A percentile compares a stretch with the other conserved stretches of the same genome.
These are phyloP conservation scores for Phenganax stokvisi DNA, from an alignment of 92 coral and sea anemone species.

Conservation along the genomic window DNA sequence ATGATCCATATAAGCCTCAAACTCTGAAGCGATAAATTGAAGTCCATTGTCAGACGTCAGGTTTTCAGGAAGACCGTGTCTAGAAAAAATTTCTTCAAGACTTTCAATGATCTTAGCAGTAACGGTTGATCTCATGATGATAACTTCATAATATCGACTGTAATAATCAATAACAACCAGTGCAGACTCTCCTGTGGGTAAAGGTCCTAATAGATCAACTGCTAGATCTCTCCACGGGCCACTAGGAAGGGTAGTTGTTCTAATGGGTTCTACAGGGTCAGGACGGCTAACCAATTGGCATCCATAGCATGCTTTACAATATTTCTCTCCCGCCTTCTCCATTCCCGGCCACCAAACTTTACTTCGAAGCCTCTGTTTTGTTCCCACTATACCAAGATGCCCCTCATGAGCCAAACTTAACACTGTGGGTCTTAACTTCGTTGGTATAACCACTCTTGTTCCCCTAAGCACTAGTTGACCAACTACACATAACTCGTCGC, in stretches of 20 bases:
- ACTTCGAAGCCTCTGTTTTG: constrained; percentile 44
- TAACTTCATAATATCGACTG: constrained; percentile 13
- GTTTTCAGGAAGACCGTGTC: background rate
- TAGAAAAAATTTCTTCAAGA: background rate
- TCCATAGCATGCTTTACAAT: constrained; percentile 45
- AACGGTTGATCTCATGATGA: background rate
- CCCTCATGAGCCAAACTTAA: constrained; percentile 29
- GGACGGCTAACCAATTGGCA: constrained; percentile 49
- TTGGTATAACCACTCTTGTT: constrained; percentile 19
- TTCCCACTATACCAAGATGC: constrained; percentile 20
- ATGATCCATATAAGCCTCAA: constrained; percentile 30
- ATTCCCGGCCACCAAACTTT: constrained; percentile 57
- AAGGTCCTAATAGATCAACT: constrained; percentile 40
- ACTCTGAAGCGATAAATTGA: constrained; percentile 26
- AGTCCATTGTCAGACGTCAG: constrained; percentile 45
- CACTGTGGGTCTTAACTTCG: constrained; percentile 11
- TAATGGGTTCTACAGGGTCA: constrained; percentile 46
- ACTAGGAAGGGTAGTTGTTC: constrained; percentile 40
- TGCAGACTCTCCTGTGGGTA: background rate
- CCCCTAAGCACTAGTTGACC: background rate
- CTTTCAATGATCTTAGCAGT: background rate
- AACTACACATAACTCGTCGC: constrained; percentile 8
- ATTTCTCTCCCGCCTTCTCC: constrained; percentile 47
- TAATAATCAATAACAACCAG: constrained; percentile 22
- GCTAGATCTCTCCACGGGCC: constrained; percentile 53